These are phyloP conservation scores for Scrobipalpa atriplicella DNA, from an alignment of 2,888 invertebrate genomes.

Conservation along the genomic window DNA sequence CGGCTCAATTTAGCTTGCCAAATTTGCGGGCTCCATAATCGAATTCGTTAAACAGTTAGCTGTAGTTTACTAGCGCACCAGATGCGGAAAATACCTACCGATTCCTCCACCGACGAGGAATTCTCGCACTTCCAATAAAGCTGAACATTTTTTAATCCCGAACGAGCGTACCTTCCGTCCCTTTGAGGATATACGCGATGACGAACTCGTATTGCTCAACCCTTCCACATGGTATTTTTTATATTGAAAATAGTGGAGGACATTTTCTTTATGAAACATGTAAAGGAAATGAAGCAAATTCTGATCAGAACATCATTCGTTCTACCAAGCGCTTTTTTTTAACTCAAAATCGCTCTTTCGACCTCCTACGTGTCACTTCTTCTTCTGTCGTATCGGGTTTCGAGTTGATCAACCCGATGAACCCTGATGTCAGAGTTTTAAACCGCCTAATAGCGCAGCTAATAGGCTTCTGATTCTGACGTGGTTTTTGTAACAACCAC, in stretches of 20 bases:
- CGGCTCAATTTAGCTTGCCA: constrained; percentile 10
- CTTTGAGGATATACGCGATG: constrained; percentile 12
- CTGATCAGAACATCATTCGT: too few relatives aligned
- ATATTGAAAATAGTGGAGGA: constrained; percentile 20
- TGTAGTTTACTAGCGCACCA: constrained; percentile 27
- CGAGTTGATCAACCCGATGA: too few relatives aligned
- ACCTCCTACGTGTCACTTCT: too few relatives aligned
- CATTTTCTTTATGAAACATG: neutral
- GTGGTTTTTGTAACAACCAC: too few relatives aligned
- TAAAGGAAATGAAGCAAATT: neutral
- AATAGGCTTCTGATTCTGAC: too few relatives aligned
- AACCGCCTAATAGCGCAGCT: too few relatives aligned
- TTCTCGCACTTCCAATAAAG: constrained; percentile 30
- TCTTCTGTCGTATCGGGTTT: too few relatives aligned
- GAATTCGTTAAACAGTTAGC: constrained; percentile 27
- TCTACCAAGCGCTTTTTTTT: too few relatives aligned
- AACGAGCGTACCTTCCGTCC: constrained; percentile 5
- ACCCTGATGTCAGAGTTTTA: too few relatives aligned
- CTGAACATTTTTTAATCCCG: constrained; percentile 31
- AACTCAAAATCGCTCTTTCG: too few relatives aligned
- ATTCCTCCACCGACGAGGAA: constrained; percentile 21
- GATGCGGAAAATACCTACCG: constrained; percentile 26
- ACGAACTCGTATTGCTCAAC: neutral
- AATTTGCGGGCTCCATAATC: constrained; percentile 24
- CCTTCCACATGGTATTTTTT: constrained; percentile 17